Base-by-base conservation (phyloP, 2,888 invertebrate species). In the Ochropacha duplaris region DNA sequence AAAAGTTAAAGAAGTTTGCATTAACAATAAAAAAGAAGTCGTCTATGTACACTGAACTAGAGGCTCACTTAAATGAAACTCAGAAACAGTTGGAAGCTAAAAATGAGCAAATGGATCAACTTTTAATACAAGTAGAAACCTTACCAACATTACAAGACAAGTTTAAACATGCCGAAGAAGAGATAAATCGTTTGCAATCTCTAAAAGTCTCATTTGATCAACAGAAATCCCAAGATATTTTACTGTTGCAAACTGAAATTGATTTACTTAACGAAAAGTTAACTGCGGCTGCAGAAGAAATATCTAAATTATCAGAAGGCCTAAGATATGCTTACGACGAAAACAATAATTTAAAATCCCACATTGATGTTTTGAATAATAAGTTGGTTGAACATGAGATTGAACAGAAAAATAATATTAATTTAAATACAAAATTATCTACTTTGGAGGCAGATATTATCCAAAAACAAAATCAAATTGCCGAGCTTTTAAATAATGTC, bases 1-100 rank as follows among this genome's bases (percentile, higher is more conserved):
- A 96, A 58, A 97, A 96, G 83, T 93, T 96, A 76, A 97, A 96
- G 76, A 96, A 96, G 74, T 94, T 96, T 72, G 97, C 96, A 0
- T 94, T 95, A 0, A 96, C 94, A 74, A 90, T 97, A 11, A 97
- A 96, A 81, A 96, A 96, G 78, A 96, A 96, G 76, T 92, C 94
- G 0, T 79, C 90, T 0, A 92, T 95, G 63, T 95, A 95, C 68
- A 89, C 94, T 36, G 96, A 96, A 64, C 81, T 96, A 36, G 95
- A 96, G 85, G 79, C 83, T 50, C 94, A 93, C 65, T 76, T 86
- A 39, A 73, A 74, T 36, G 86, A 88, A 62, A 73, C 77, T 50
- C 84, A 88, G 71, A 88, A 83, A 69, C 81, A 88, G 66, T 64
- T 89, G 11, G 76, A 79, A 68, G 59, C 62, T 9, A 87, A 86